These are phyloP conservation scores for Apolygus lucorum DNA, from an alignment of 1,140 invertebrate species.

Conservation along the genomic window DNA sequence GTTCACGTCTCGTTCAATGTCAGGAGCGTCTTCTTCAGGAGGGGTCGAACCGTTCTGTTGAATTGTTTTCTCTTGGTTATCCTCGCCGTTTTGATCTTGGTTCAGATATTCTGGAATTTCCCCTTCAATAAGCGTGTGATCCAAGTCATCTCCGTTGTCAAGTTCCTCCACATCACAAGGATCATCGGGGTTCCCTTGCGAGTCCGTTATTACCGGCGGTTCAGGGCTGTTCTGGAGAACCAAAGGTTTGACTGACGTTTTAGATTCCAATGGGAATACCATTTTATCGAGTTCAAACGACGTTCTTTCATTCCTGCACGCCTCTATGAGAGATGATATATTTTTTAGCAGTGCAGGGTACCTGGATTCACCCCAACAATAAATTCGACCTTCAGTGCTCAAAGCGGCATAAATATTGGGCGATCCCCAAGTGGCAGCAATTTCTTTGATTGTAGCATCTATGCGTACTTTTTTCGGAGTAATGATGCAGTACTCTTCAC, in stretches of 20 bases:
- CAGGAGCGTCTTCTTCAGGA: neutral
- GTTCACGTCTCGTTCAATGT: neutral
- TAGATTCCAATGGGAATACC: neutral
- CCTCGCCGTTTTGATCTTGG: no score
- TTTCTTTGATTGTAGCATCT: neutral
- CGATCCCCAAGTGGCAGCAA: neutral
- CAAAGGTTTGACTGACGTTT: neutral
- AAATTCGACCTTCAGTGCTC: neutral
- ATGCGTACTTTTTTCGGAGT: conserved; percentile 6
- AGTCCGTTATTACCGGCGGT: neutral
- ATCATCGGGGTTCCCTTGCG: neutral
- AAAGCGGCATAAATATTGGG: conserved; percentile 1
- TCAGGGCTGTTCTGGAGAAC: neutral
- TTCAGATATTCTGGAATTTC: neutral
- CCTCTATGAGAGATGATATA: conserved; percentile 1
- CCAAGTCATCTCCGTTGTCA: neutral
- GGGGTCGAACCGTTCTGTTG: neutral
- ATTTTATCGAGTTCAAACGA: conserved; percentile 2
- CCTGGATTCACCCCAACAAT: conserved; percentile 7
- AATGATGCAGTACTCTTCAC: neutral
- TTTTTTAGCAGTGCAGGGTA: conserved; percentile 1
- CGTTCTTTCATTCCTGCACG: neutral
- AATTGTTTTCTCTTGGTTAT: neutral
- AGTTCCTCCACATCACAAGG: neutral
- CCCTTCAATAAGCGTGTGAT: neutral